Base-by-base conservation (phyloP, 2,888 invertebrate species). In the Melinaea menophilus region DNA sequence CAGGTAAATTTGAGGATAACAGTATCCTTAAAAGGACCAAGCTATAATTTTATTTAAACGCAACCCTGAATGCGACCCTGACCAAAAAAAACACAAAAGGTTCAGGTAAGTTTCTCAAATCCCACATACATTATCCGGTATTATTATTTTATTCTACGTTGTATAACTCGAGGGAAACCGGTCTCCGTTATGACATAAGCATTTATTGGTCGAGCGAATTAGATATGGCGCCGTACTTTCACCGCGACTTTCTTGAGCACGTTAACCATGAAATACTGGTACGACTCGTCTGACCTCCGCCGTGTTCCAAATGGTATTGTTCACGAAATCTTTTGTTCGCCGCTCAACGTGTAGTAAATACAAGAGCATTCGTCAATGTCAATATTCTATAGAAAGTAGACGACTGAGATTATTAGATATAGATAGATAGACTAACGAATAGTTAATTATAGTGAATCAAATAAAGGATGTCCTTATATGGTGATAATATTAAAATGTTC, bases 181-280 rank as follows among this genome's bases (percentile, higher is more conserved):
- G 87, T 88, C 82, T 81, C 79, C 82, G 75, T 79, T 73, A 76
- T 82, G 82, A 86, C 88, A 89, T 85, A 85, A 81, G 77, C 78
- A 80, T 85, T 84, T 85, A 81, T 84, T 83, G 75, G 80, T 73
- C 75, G 79, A 78, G 75, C 77, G 81, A 84, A 85, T 88, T 86
- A 84, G 84, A 79, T 70, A 73, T 74, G 81, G 77, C 77, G 75
- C 69, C 73, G 78, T 83, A 88, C 88, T 89, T 90, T 89, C 89
- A 88, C 87, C 88, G 75, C 69, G 78, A 82, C 86, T 88, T 86
- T 87, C 87, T 82, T 88, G 76, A 76, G 75, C 75, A 78, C 68
- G 72, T 76, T 71, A 71, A 76, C 72, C 74, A 55, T 73, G 72
- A 79, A 81, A 81, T 79, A 82, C 83, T 79, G 79, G 80, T 81